Evolutionary conservation across 2,113 vertebrate genomes (phyloP), one percentile per base, ranked within the genome.

Genomic region (Saccopteryx leptura): DNA sequence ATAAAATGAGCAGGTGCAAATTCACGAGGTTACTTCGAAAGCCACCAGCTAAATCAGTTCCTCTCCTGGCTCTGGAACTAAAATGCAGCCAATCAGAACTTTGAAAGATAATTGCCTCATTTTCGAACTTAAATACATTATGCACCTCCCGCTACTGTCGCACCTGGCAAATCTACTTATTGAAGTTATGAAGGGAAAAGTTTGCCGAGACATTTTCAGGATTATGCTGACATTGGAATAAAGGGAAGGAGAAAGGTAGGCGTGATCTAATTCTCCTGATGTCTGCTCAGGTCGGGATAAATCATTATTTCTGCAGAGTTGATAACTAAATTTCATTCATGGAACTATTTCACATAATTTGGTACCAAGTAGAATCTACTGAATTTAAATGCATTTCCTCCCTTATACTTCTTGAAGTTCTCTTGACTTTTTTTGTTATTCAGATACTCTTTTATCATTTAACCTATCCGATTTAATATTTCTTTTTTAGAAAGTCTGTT

Each of bases 81-180:
- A 97, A 95, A 96, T 52, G 48, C 56, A 93, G 83, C 93, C 52
- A 65, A 93, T 97, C 94, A 97, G 93, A 92, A 90, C 86, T 93
- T 10, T 12, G 85, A 86, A 95, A 93, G 91, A 50, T 96, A 96
- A 98, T 96, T 96, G 93, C 92, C 93, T 97, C 90, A 84, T 96
- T 93, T 98, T 97, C 95, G 60, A 88, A 97, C 95, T 96, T 98
- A 98, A 98, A 97, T 97, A 93, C 96, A 97, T 98, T 97, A 97
- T 9, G 9, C 54, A 21, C 63, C 95, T 98, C 98, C 98, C 97
- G 97, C 98, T 97, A 97, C 92, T 91, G n/a, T 90, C 74, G 93
- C 98, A 98, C 97, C 98, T 98, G 98, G 98, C 96, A 97, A 98
- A 98, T 97, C 96, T 95, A 91, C 94, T 98, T 97, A 98, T 48